Base-by-base conservation (phyloP, 2,113 vertebrate genomes). In the Cynopterus brachyotis region DNA sequence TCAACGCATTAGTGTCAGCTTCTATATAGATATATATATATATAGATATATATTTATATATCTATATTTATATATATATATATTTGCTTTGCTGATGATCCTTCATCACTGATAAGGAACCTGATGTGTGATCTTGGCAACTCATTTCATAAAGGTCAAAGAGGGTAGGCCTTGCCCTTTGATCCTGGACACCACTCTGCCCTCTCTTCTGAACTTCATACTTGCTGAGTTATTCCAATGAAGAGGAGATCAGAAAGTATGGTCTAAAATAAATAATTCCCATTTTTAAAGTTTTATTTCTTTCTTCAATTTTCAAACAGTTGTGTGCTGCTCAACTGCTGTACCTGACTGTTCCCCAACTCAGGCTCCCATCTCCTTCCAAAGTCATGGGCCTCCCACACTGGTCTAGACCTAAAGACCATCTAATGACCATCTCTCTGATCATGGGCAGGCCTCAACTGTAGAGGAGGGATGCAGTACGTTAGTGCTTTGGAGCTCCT, bases 231-330 rank as follows among this genome's bases (percentile, higher is more conserved):
- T 28, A 82, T 73, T 73, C 91, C 57, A 66, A 75, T 57, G 37
- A 47, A 67, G 42, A 30, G 9, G 24, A 94, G 90, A 78, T 35
- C 70, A 94, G 67, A 94, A 96, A 89, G 26, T 26, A n/a, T 85
- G 67, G 60, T 72, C 59, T 59, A 57, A 90, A 64, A 86, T 85
- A 60, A 87, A 17, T 53, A 40, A 55, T 73, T 91, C 40, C 24
- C 22, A 37, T 79, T 73, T 94, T 45, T 19, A 17, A 79, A 90
- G 40, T 72, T 90, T 85, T 37, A 57, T 86, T 78, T 96, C 30
- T 92, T 96, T 53, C 57, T 37, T 81, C 84, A 73, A 79, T 94
- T 70, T 47, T 66, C 32, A 35, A 87, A 81, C 30, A 55, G 47
- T 53, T 79, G 37, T n/a, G 35, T 3, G 28, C 53, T 12, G 17